Evolutionary conservation across 2,113 vertebrate species (phyloP).

Genomic region (Myotis davidii): DNA sequence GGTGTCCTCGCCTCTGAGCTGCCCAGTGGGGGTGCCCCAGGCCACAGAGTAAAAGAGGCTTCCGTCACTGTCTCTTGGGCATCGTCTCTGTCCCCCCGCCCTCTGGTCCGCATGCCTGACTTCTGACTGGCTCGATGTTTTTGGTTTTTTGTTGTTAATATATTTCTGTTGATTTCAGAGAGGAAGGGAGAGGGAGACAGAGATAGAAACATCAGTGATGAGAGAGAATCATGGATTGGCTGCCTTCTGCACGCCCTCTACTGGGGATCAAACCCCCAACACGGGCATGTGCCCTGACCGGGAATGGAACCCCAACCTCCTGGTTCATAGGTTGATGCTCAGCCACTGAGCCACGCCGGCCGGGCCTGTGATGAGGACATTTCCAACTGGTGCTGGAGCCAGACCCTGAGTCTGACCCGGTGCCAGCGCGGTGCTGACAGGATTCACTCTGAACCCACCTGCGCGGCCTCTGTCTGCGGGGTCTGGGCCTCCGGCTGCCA

Average conservation of each 20-base stretch:
- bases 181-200: too few species aligned
- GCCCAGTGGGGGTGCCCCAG: neutral
- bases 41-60: neutral
- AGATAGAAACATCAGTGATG: too few species aligned
- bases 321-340: too few species aligned
- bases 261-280: too few species aligned
- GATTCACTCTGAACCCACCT: constrained; percentile 22
- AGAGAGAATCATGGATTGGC: too few species aligned
- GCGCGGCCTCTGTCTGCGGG: neutral
- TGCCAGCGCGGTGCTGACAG: neutral
- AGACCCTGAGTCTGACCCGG: neutral
- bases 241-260: too few species aligned
- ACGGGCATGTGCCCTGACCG: too few species aligned
- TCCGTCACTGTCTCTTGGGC: too few species aligned
- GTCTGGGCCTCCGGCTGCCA: neutral
- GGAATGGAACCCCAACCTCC: too few species aligned
- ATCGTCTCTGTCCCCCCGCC: fast-evolving
- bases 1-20: neutral
- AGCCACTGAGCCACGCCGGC: too few species aligned
- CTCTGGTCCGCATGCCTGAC: neutral
- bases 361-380: neutral
- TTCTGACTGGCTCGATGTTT: neutral
- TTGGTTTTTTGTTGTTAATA: too few species aligned
- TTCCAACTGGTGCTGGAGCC: neutral
- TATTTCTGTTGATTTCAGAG: too few species aligned